Conservation (phyloP, 1,140 invertebrate genomes). For the Drosophila parvula region DNA sequence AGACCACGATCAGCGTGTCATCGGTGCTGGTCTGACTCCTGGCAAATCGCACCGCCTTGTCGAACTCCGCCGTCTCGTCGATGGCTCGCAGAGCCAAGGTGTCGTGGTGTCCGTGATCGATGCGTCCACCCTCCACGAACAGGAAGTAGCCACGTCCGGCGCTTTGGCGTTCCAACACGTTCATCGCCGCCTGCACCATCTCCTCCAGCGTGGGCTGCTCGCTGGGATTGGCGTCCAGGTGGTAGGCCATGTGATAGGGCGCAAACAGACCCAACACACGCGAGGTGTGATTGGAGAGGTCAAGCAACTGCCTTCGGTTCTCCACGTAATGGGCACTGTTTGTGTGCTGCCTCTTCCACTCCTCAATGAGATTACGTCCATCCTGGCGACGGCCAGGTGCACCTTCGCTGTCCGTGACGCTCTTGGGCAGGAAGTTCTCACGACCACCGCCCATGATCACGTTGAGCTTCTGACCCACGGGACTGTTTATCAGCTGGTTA, state of each 20-base stretch:
- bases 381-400: slow-evolving; percentile 86
- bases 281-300: slow-evolving; percentile 83
- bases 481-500: slow-evolving; percentile 88
- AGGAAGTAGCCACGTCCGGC: slow-evolving; percentile 90
- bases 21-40: slow-evolving; percentile 85
- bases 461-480: slow-evolving; percentile 87
- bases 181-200: slow-evolving; percentile 90
- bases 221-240: slow-evolving; percentile 85
- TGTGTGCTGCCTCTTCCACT: slow-evolving; percentile 85
- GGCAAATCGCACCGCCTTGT: slow-evolving; percentile 87
- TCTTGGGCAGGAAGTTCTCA: slow-evolving; percentile 87
- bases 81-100: slow-evolving; percentile 87
- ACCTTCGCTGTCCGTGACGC: slow-evolving; percentile 71
- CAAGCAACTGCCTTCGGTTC: slow-evolving; percentile 85
- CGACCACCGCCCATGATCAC: slow-evolving; percentile 91
- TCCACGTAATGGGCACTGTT: slow-evolving; percentile 87
- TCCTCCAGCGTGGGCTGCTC: slow-evolving; percentile 90
- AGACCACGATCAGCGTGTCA: slow-evolving; percentile 89
- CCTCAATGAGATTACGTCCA: slow-evolving; percentile 89
- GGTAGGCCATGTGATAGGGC: slow-evolving; percentile 85
- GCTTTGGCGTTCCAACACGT: slow-evolving; percentile 87
- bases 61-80: slow-evolving; percentile 89
- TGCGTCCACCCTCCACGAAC: slow-evolving; percentile 88
- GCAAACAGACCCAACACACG: slow-evolving; percentile 85
- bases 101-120: slow-evolving; percentile 90